phyloP scores from a whole-genome alignment of 2,888 invertebrate genomes.

The Limnephilus auricula region DNA sequence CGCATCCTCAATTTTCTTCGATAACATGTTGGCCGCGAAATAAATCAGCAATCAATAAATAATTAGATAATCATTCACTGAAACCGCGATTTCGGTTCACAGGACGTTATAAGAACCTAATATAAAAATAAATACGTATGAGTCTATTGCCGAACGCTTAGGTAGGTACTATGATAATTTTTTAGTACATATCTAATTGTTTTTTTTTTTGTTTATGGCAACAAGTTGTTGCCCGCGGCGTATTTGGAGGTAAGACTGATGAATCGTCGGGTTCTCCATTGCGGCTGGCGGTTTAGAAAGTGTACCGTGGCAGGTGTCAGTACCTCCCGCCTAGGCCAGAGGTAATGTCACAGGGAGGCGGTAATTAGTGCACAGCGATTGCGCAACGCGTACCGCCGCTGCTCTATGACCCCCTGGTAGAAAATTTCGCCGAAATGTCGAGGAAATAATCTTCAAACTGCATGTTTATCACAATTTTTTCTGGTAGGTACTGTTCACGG shows the following conservation, averaged over 20 bases:
- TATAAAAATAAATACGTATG: too few species aligned
- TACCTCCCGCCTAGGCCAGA: neutral
- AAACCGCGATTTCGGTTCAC: neutral
- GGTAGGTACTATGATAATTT: neutral
- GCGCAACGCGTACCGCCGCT: neutral
- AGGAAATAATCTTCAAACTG: neutral
- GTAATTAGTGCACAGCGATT: neutral
- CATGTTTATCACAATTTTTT: neutral
- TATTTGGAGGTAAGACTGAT: constrained; percentile 12
- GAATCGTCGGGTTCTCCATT: neutral
- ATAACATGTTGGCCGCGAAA: neutral
- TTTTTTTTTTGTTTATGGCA: constrained; percentile 11
- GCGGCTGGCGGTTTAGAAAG: constrained; percentile 26
- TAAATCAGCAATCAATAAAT: neutral
- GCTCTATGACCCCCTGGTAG: neutral
- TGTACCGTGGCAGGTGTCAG: neutral
- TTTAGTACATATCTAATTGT: neutral
- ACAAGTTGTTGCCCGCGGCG: constrained; percentile 30
- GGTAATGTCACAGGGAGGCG: constrained; percentile 5
- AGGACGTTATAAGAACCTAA: too few species aligned
- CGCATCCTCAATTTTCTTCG: neutral
- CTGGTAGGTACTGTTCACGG: too few species aligned
- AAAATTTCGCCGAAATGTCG: neutral
- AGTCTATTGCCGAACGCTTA: neutral
- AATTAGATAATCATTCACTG: too few species aligned